Evolutionary conservation across 1,140 invertebrate genomes (phyloP).

Genomic region (Harlomillsia oculata): DNA sequence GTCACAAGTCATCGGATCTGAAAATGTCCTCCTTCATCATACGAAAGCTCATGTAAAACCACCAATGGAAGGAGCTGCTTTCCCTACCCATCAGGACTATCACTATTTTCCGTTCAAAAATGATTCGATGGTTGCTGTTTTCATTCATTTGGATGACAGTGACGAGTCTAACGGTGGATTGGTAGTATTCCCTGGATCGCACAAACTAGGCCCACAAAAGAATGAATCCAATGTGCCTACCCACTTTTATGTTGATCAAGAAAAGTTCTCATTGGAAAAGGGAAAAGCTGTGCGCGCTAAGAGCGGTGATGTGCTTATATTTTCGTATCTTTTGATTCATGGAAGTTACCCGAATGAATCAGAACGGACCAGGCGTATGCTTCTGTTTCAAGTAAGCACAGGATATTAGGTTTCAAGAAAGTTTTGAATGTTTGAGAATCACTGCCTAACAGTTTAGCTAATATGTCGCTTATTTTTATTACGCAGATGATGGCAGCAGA

Average conservation of each 20-base stretch:
- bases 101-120: conserved; percentile 54
- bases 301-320: conserved; percentile 50
- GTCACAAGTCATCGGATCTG: conserved; percentile 49
- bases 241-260: conserved; percentile 49
- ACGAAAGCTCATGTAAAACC: conserved; percentile 55
- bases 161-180: conserved; percentile 52
- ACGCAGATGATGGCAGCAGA: conserved; percentile 43
- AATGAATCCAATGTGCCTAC: conserved; percentile 44
- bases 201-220: conserved; percentile 50
- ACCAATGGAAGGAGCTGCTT: conserved; percentile 51
- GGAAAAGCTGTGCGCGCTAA: conserved; percentile 47
- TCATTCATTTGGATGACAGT: conserved; percentile 51
- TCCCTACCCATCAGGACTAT: conserved; percentile 56
- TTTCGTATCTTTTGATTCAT: conserved; percentile 53
- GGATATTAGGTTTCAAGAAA: too few relatives aligned
- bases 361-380: conserved; percentile 46
- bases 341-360: conserved; percentile 51
- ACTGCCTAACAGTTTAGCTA: background rate
- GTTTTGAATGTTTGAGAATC: too few relatives aligned
- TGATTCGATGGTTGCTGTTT: conserved; percentile 52
- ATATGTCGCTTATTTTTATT: background rate
- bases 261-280: conserved; percentile 47
- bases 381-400: conserved; percentile 45
- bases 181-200: conserved; percentile 53
- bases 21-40: conserved; percentile 51